A percentile compares a stretch with the other conserved stretches of the same genome.
These are phyloP conservation scores for Calonectris borealis DNA, from an alignment of 2,113 vertebrate genomes.

Conservation along the genomic window DNA sequence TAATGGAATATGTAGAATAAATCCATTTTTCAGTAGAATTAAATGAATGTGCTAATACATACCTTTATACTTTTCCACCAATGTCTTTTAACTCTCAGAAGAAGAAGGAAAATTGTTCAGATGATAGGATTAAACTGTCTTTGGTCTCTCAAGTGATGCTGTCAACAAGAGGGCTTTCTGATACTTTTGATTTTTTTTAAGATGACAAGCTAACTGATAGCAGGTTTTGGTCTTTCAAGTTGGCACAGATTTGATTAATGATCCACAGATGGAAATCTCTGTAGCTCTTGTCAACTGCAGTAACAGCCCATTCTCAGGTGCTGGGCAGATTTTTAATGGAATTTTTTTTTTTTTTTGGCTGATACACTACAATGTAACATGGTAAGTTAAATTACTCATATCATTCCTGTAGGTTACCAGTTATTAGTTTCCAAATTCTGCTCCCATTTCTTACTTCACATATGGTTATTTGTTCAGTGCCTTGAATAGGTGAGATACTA, in stretches of 20 bases:
- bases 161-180: not conserved
- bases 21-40: not conserved
- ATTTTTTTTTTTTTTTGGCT: not conserved
- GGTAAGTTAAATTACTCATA: not conserved
- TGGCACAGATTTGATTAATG: not conserved
- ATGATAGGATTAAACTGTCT: not conserved
- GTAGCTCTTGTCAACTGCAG: not conserved
- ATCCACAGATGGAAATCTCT: not conserved
- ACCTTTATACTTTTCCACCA: not conserved
- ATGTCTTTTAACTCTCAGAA: not conserved
- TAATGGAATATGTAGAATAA: not conserved
- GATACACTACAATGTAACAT: not conserved
- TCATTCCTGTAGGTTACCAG: not conserved
- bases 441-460: not conserved
- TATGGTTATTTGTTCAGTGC: not conserved
- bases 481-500: not conserved
- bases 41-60: not conserved
- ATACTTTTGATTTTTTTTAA: not conserved
- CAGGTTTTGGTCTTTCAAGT: not conserved
- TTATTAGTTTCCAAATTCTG: not conserved
- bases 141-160: not conserved
- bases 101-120: not conserved
- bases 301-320: not conserved
- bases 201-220: not conserved
- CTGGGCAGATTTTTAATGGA: not conserved